Conservation (phyloP, 2,888 invertebrate species). For the Latheticus oryzae region DNA sequence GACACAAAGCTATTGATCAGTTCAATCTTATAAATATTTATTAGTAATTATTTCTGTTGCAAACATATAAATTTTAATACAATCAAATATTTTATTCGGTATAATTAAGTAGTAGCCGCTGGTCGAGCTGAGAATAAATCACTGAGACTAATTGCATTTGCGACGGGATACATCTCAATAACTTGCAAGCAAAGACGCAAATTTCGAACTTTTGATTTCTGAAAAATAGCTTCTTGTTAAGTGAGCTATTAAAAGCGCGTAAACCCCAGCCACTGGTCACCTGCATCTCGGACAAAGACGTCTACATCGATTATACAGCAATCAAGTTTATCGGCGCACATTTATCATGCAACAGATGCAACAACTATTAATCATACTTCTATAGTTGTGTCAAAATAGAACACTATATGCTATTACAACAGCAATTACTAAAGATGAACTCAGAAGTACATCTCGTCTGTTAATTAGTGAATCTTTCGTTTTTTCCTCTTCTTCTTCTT, state of each 20-base stretch:
- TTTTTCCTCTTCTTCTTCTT: constrained; percentile 1
- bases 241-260: too few relatives aligned
- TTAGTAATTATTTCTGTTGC: constrained; percentile 12
- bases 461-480: constrained; percentile 21
- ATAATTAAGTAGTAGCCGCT: constrained; percentile 13
- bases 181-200: too few relatives aligned
- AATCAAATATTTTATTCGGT: constrained; percentile 9
- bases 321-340: constrained; percentile 28
- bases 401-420: constrained; percentile 20
- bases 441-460: constrained; percentile 13
- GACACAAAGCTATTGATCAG: neutral
- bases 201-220: too few relatives aligned
- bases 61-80: constrained; percentile 19
- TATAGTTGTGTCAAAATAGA: constrained; percentile 26
- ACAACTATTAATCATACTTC: constrained; percentile 32
- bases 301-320: constrained; percentile 37
- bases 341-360: constrained; percentile 36
- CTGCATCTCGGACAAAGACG: constrained; percentile 26
- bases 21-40: constrained; percentile 16
- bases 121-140: constrained; percentile 7
- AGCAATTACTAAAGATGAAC: constrained; percentile 22
- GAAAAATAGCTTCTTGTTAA: too few relatives aligned
- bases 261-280: constrained; percentile 20
- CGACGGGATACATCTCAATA: constrained; percentile 3
- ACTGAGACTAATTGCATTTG: constrained; percentile 7